Conservation (phyloP, 2,888 invertebrate species). For the Lochmaea crataegi region DNA sequence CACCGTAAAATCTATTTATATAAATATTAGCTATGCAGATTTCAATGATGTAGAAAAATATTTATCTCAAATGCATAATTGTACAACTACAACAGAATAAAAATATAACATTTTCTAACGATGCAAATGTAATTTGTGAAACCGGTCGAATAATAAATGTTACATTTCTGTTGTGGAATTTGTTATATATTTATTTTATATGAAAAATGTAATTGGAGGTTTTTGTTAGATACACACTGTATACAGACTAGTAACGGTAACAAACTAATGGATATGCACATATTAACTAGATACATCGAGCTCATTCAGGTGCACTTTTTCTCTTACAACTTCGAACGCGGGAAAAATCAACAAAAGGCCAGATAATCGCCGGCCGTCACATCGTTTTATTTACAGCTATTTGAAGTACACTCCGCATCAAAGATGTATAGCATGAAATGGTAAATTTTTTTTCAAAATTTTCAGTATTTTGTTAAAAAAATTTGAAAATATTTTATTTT, state of each 20-base stretch:
- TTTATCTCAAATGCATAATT: too few species aligned
- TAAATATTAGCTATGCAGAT: background rate
- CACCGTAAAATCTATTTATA: too few species aligned
- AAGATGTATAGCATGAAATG: background rate
- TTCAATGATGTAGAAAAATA: background rate
- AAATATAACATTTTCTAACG: background rate
- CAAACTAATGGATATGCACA: conserved; percentile 24
- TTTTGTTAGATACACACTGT: background rate
- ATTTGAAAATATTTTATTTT: too few species aligned
- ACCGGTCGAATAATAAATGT: too few species aligned
- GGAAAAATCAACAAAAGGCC: background rate
- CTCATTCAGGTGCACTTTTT: conserved; percentile 17
- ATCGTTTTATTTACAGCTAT: background rate
- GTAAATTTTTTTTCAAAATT: background rate
- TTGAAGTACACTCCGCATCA: background rate
- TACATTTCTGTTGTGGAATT: too few species aligned
- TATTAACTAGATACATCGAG: conserved; percentile 22
- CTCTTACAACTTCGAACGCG: background rate
- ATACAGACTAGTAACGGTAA: conserved; percentile 18
- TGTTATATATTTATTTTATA: too few species aligned
- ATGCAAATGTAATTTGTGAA: too few species aligned
- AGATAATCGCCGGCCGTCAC: background rate
- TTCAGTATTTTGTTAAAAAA: background rate
- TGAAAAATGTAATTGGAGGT: background rate
- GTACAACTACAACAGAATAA: too few species aligned